Evolutionary conservation across 2,113 vertebrate genomes (phyloP).

Genomic region (Acanthochromis polyacanthus): DNA sequence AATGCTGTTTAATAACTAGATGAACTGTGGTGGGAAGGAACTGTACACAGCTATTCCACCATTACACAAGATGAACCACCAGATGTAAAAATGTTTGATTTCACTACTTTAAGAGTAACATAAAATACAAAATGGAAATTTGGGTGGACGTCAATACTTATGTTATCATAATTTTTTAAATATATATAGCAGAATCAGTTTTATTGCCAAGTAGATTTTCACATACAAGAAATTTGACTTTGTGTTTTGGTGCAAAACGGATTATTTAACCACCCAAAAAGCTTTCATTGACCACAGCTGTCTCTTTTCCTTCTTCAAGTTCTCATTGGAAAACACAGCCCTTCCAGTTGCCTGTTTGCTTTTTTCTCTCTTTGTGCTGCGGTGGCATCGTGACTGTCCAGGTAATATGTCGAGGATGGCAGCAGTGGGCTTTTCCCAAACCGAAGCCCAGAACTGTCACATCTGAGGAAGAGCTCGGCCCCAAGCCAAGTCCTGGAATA

Average conservation of each 20-base stretch:
- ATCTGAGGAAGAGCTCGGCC: conserved; percentile 70
- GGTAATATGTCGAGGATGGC: conserved; percentile 70
- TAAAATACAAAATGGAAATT: not conserved
- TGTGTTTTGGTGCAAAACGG: no score
- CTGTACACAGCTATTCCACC: not conserved
- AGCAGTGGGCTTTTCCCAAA: conserved; percentile 75
- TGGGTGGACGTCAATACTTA: no score
- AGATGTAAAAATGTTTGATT: conserved; percentile 16
- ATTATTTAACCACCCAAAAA: not conserved
- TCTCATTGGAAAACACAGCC: conserved; percentile 4
- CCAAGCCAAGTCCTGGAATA: conserved; percentile 65
- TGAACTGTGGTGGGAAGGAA: conserved; percentile 33
- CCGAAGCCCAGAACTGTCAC: conserved; percentile 73
- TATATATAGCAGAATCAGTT: no score
- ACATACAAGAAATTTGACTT: no score
- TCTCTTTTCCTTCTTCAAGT: conserved; percentile 1
- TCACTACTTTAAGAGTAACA: not conserved
- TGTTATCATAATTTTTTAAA: no score
- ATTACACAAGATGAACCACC: conserved; percentile 17
- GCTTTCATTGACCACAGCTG: not conserved
- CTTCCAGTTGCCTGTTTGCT: conserved; percentile 36
- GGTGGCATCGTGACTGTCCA: conserved; percentile 47
- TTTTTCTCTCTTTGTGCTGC: conserved; percentile 63
- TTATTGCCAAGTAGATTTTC: no score
- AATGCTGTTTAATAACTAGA: conserved; percentile 33